These are phyloP conservation scores for Drosophila nigricruria DNA, from an alignment of 2,888 invertebrate genomes.

Conservation along the genomic window DNA sequence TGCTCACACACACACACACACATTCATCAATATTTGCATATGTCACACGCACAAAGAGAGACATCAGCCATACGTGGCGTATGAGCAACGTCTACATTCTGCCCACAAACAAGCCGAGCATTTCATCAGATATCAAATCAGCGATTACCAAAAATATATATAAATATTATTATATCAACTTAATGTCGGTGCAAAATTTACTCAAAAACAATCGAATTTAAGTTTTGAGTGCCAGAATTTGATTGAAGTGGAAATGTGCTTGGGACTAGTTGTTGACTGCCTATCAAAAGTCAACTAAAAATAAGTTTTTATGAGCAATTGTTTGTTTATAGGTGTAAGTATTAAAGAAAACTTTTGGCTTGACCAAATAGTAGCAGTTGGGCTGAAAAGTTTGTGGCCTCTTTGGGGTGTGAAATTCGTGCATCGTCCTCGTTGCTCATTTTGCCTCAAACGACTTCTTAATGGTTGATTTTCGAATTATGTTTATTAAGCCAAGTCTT, in stretches of 20 bases:
- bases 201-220: constrained; percentile 41
- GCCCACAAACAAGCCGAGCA: constrained; percentile 12
- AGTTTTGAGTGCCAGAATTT: not conserved
- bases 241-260: not conserved
- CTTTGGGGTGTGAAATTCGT: too few species aligned
- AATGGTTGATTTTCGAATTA: too few species aligned
- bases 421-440: too few species aligned
- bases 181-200: constrained; percentile 48
- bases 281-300: too few species aligned
- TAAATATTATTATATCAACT: constrained; percentile 30
- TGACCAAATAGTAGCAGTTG: too few species aligned
- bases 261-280: not conserved
- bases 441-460: too few species aligned
- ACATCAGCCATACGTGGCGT: constrained; percentile 30
- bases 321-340: too few species aligned
- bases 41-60: constrained; percentile 69
- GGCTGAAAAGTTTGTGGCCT: too few species aligned
- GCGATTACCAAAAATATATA: constrained; percentile 22
- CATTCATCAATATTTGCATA: constrained; percentile 72
- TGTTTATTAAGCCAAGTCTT: too few species aligned
- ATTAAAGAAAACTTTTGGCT: too few species aligned
- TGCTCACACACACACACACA: constrained; percentile 32
- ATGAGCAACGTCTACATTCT: constrained; percentile 18
- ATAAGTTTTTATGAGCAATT: too few species aligned
- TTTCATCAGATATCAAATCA: constrained; percentile 23